Evolutionary conservation across 37 sponge, comb jelly and placozoan species (phyloP).

Genomic region (Agelas oroides): DNA sequence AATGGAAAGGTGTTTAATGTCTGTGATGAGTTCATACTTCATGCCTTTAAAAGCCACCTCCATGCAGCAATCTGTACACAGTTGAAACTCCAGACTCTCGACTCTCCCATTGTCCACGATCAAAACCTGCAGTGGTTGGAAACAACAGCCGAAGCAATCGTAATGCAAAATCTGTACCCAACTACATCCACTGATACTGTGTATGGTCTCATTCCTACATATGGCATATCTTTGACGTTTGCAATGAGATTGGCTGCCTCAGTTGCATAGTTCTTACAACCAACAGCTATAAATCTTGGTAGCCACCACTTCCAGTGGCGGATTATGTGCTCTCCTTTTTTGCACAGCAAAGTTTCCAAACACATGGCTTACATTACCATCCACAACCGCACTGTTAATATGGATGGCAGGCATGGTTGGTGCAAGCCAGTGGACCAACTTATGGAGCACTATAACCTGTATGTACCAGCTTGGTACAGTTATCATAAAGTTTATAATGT

Average conservation of each 20-base stretch:
- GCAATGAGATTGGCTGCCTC: conserved; percentile 30
- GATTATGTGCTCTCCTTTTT: too few species aligned
- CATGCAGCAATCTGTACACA: conserved; percentile 12
- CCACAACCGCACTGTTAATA: conserved; percentile 46
- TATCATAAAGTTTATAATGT: too few species aligned
- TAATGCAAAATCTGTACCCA: neutral
- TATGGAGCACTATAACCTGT: conserved; percentile 30
- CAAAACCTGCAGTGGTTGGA: neutral
- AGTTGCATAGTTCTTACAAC: conserved; percentile 11
- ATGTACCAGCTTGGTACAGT: too few species aligned
- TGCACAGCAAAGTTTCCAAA: conserved; percentile 25
- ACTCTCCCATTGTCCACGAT: neutral
- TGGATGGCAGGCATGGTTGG: conserved; percentile 14
- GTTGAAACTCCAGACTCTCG: neutral
- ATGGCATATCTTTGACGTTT: conserved; percentile 7
- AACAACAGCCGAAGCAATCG: neutral
- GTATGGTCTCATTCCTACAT: neutral
- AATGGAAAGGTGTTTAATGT: conserved; percentile 22
- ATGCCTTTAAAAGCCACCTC: conserved; percentile 17
- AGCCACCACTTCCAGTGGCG: neutral
- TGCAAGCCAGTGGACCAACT: neutral
- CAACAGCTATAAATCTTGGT: conserved; percentile 6
- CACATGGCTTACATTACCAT: conserved; percentile 45
- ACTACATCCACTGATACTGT: neutral
- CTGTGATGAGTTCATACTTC: conserved; percentile 29